Evolutionary conservation across 2,888 invertebrate species (phyloP), one percentile per base, ranked within the genome.

Genomic region (Teinopalpus imperialis): DNA sequence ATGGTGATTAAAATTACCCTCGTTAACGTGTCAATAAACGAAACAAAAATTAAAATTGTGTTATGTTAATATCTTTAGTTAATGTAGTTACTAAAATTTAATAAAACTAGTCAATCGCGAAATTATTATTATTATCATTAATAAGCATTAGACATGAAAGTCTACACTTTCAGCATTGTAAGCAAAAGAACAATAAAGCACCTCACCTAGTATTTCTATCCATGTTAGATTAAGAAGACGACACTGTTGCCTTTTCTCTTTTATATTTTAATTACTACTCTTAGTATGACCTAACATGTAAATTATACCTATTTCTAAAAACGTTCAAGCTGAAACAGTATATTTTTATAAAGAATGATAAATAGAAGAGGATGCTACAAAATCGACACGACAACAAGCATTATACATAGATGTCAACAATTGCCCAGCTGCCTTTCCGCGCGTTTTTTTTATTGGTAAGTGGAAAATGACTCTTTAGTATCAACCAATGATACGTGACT

Each of bases 141-240:
- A 41, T 41, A 31, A 49, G 41, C 48, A 49, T 49, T 49, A 50
- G 54, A 56, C 56, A 64, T 60, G 65, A 69, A 69, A 67, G 65
- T 61, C n/a, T n/a, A n/a, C n/a, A n/a, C n/a, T n/a, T n/a, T n/a
- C n/a, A 36, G 45, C 37, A 54, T 51, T 51, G 47, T 52, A 53
- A 66, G 59, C 59, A 60, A 74, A 70, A 67, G 66, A 58, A 69
- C 59, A 69, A 69, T 63, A 62, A 62, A 63, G 58, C 56, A 59
- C 63, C 82, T 75, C 66, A 85, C 88, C 88, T 87, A 82, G 86
- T 81, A 81, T 76, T 86, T 63, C 85, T 81, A 63, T 85, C 85
- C 82, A 85, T 85, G 54, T 68, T 78, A 64, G 56, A 51, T 63
- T 21, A 37, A 35, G 23, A 65, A 59, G 64, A 59, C 57, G 51